These are phyloP conservation scores for Sula dactylatra DNA, from an alignment of 2,113 vertebrate genomes.

Conservation along the genomic window DNA sequence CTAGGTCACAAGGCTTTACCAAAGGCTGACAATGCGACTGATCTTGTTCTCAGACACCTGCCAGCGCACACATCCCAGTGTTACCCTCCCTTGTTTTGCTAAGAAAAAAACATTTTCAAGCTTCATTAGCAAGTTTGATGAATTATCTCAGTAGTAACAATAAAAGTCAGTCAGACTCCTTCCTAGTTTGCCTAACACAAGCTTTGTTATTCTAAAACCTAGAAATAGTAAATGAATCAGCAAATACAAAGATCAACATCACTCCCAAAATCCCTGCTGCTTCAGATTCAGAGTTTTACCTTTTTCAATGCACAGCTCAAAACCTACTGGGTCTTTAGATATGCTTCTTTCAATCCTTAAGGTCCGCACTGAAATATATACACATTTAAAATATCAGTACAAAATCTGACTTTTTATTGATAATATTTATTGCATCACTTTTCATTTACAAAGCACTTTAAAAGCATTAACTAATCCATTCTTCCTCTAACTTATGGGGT, in stretches of 20 bases:
- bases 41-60: background rate
- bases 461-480: background rate
- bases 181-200: background rate
- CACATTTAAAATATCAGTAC: background rate
- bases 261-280: background rate
- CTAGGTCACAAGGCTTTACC: background rate
- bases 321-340: conserved; percentile 79
- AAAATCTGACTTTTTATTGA: background rate
- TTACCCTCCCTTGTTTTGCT: background rate
- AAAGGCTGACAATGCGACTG: background rate
- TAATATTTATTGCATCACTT: background rate
- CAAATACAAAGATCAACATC: background rate
- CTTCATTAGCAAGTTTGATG: background rate
- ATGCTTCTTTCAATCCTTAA: conserved; percentile 87
- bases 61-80: background rate
- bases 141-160: background rate
- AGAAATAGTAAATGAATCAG: background rate
- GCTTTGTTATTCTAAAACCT: background rate
- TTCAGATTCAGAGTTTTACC: conserved; percentile 71
- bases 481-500: background rate
- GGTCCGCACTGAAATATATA: conserved; percentile 77
- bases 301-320: conserved; percentile 84
- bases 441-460: background rate
- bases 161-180: background rate
- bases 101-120: background rate